A percentile compares a stretch with the other conserved stretches of the same genome.
These are phyloP conservation scores for Pseudomyrmex sp. DNA, from an alignment of 1,140 invertebrate genomes.

Conservation along the genomic window DNA sequence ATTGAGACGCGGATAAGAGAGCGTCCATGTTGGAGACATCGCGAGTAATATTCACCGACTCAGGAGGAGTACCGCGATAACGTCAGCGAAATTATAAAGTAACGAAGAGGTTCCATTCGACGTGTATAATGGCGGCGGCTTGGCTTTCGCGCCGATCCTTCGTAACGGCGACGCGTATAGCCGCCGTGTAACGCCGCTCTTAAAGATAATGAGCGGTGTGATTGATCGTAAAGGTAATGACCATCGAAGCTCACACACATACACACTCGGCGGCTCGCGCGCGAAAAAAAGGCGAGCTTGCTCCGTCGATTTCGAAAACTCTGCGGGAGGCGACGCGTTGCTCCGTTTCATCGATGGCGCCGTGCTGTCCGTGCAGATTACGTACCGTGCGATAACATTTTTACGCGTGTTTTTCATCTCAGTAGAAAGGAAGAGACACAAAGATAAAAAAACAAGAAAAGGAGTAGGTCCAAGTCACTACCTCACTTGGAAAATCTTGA, in stretches of 20 bases:
- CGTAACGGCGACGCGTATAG: slow-evolving; percentile 72
- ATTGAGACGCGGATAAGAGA: slow-evolving; percentile 5
- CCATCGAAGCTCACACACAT: slow-evolving; percentile 68
- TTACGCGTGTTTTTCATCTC: slow-evolving; percentile 16
- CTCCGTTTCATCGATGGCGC: slow-evolving; percentile 19
- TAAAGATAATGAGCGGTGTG: slow-evolving; percentile 82
- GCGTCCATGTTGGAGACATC: slow-evolving; percentile 7
- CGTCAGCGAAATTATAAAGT: slow-evolving; percentile 55
- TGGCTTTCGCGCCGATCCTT: slow-evolving; percentile 38
- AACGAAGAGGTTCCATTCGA: slow-evolving; percentile 54
- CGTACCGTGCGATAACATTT: slow-evolving; percentile 17
- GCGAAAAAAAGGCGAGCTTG: slow-evolving; percentile 43
- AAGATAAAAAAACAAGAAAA: neutral
- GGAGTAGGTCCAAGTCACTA: neutral
- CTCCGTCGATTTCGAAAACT: slow-evolving; percentile 69
- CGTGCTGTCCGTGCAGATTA: slow-evolving; percentile 40
- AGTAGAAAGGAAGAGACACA: neutral
- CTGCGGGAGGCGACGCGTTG: slow-evolving; percentile 64
- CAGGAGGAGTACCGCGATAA: slow-evolving; percentile 10
- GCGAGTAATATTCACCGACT: neutral
- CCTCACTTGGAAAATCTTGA: slow-evolving; percentile 21
- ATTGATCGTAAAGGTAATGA: slow-evolving; percentile 82
- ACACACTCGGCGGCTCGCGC: neutral
- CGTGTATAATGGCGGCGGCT: slow-evolving; percentile 48
- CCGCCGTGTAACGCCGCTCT: slow-evolving; percentile 74